Evolutionary conservation across 23 tunicate genomes (phyloP), one percentile per base, ranked within the genome.

Genomic region (Clavelina lepadiformis): DNA sequence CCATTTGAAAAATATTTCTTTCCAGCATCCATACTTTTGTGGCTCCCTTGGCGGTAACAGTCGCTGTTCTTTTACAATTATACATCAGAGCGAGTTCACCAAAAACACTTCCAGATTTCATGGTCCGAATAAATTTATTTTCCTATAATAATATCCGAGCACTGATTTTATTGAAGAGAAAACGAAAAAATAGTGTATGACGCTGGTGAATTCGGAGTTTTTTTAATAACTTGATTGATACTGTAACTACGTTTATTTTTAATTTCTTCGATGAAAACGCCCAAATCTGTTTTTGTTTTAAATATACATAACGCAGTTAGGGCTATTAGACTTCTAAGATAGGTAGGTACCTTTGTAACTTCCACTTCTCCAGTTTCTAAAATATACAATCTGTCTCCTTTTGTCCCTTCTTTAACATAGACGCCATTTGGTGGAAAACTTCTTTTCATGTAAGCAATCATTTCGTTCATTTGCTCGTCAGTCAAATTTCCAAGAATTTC

Each of bases 1-100:
- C 73, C 31, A 57, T 57, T 44, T 75, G 82, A 69, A 58, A 93
- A 28, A 76, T 70, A n/a, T 22, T 44, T 61, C 99, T 63, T 68
- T 85, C 88, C 51, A 93, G 35, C 61, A 34, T 77, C 99, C 99
- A 93, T 26, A 79, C 63, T 69, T 73, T 79, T 3, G 85, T 75
- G 25, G 99, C 82, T 22, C 80, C 74, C 35, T 53, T 73, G 0
- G 99, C 80, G 11, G 66, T 79, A 0, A 93, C 87, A 0, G 99
- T 80, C 28, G 94, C 99, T 2, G 99, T 85, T 63, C 99, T 55
- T 44, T 58, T 77, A 55, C 88, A 85, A 68, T 93, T 75, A 68
- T 93, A 80, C 30, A 93, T 50, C 45, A 93, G 79, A 1, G 94
- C 99, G 28, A 93, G 59, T 58, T 93, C 99, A 1, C 99, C 99